Evolutionary conservation across 2,888 invertebrate genomes (phyloP).

Genomic region (Tortricodes alternella): DNA sequence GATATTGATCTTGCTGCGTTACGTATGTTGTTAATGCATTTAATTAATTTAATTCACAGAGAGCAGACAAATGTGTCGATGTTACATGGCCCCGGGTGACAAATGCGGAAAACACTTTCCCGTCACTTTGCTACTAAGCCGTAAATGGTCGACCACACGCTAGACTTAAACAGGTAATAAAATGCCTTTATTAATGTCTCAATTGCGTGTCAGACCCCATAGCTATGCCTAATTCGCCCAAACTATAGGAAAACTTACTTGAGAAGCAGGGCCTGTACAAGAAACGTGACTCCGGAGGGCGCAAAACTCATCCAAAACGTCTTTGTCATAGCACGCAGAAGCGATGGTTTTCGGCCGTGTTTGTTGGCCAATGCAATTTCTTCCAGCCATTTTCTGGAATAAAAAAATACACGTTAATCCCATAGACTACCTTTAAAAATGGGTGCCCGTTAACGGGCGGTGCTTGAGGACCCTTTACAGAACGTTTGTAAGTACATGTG

Average conservation of each 20-base stretch:
- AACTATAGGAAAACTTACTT: constrained; percentile 60
- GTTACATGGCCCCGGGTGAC: no score
- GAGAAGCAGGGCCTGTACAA: constrained; percentile 81
- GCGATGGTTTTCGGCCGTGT: constrained; percentile 83
- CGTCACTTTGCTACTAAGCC: background rate
- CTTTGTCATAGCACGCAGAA: constrained; percentile 85
- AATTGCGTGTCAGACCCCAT: constrained; percentile 16
- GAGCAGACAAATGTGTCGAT: no score
- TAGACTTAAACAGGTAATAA: constrained; percentile 15
- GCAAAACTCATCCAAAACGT: constrained; percentile 87
- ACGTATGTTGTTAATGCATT: no score
- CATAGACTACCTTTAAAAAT: background rate
- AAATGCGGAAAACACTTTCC: constrained; percentile 2
- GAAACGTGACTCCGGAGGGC: constrained; percentile 84
- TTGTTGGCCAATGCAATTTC: constrained; percentile 83
- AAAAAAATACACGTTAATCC: constrained; percentile 37
- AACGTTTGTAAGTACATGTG: no score
- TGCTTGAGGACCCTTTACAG: no score
- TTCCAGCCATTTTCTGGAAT: constrained; percentile 86
- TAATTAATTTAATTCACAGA: no score
- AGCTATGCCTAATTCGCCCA: constrained; percentile 42
- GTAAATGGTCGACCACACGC: background rate
- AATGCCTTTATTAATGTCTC: constrained; percentile 20
- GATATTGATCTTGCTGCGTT: no score
- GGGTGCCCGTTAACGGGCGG: no score